Evolutionary conservation across 2,888 invertebrate genomes (phyloP), one percentile per base, ranked within the genome.

Genomic region (Hymenopus coronatus): DNA sequence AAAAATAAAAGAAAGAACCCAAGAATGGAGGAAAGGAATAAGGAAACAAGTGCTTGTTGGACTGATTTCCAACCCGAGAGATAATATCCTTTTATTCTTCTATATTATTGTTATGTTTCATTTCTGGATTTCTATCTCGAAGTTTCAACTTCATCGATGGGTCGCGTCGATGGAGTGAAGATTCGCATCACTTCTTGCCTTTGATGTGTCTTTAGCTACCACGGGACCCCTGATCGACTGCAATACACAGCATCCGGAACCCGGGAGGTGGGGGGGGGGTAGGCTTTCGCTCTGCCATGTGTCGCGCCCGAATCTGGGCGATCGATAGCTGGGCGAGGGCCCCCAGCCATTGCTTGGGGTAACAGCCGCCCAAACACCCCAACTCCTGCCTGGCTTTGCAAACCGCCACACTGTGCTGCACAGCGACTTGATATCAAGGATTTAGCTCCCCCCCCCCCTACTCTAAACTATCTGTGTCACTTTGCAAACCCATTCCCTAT

Each of bases 351-450:
- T 70, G 54, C 54, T 70, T 70, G 54, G 54, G 54, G 54, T 25
- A 70, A 70, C 54, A 70, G 54, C 54, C 54, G 54, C 54, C 54
- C 54, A 70, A 70, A 70, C 20, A 70, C 20, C 54, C 54, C 54
- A 70, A 70, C 15, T 70, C 20, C 54, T 70, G 20, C 20, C 14
- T 70, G 54, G 54, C 54, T 70, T 70, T 70, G 27, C 87, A 84
- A n/a, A 40, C 85, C 46, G n/a, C 84, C 84, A 84, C 46, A 40
- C 27, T 70, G 46, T 85, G 46, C 85, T 46, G 85, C 85, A 85
- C 87, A 82, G 87, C 82, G 30, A 33, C 87, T 87, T 87, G 87
- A 87, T 87, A 87, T 87, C 87, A 87, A 87, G 87, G 87, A 87
- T 87, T 87, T 87, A 87, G 87, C 87, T 87, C 87, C 87, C 46